Evolutionary conservation across 2,888 invertebrate species (phyloP).

Genomic region (Malthinus seriepunctatus): DNA sequence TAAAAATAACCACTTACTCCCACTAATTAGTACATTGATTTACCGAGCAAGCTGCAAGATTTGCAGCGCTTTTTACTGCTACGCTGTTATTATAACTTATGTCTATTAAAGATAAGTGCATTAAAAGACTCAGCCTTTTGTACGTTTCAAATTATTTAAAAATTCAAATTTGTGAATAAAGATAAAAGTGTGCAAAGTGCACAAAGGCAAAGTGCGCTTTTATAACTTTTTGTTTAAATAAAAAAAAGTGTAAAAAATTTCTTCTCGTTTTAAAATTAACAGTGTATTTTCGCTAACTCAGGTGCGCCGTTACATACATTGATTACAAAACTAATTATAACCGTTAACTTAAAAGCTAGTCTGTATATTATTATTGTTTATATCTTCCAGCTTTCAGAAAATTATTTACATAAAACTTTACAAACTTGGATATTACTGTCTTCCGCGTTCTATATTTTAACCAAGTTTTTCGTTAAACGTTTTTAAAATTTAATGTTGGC

Average conservation of each 20-base stretch:
- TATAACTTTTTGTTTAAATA: not conserved
- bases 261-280: conserved; percentile 10
- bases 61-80: conserved; percentile 32
- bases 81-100: conserved; percentile 23
- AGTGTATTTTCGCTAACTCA: conserved; percentile 39
- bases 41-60: conserved; percentile 35
- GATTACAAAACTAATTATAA: conserved; percentile 53
- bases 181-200: too few relatives aligned
- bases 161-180: too few relatives aligned
- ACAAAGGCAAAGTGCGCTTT: too few relatives aligned
- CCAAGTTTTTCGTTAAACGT: conserved; percentile 5
- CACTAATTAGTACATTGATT: conserved; percentile 40
- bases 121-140: too few relatives aligned
- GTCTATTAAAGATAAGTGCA: not conserved
- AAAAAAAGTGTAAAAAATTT: not conserved
- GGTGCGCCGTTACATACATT: conserved; percentile 47
- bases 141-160: too few relatives aligned
- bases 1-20: conserved; percentile 40
- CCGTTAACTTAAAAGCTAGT: conserved; percentile 49
- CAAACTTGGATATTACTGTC: conserved; percentile 4
- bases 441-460: not conserved
- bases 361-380: conserved; percentile 47
- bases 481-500: conserved; percentile 3
- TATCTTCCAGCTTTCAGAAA: conserved; percentile 37
- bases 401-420: conserved; percentile 20